Conservation (phyloP, 2,888 invertebrate genomes). For the Rhagium mordax region DNA sequence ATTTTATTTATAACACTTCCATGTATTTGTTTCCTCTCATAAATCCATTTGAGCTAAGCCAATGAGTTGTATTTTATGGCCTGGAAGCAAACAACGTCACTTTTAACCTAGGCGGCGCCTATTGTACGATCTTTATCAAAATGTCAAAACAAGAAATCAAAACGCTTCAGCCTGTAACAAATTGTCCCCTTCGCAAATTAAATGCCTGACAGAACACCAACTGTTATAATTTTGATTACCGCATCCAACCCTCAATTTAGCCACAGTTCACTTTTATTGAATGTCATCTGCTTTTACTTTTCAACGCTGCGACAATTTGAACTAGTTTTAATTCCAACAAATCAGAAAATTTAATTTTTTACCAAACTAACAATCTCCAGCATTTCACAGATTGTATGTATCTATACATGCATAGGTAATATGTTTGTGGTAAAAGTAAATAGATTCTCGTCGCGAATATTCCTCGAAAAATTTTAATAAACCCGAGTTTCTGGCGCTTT, state of each 20-base stretch:
- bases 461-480: no score
- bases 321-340: not conserved
- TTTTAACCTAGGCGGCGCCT: not conserved
- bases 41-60: not conserved
- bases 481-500: no score
- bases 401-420: no score
- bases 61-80: not conserved
- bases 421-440: no score
- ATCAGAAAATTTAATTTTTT: no score
- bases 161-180: constrained; percentile 35
- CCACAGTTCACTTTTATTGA: not conserved
- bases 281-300: constrained; percentile 11
- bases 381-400: no score
- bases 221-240: constrained; percentile 44
- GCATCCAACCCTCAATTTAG: constrained; percentile 10
- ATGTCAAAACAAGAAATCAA: constrained; percentile 12
- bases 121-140: constrained; percentile 22
- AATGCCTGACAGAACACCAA: constrained; percentile 38
- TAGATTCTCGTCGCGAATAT: no score
- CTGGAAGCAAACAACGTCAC: constrained; percentile 12
- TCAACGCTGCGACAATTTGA: not conserved
- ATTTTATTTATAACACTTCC: not conserved
- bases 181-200: constrained; percentile 51
- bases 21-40: not conserved
- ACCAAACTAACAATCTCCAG: no score